Conservation (phyloP, 2,888 invertebrate species). For the Cephus pulcher region DNA sequence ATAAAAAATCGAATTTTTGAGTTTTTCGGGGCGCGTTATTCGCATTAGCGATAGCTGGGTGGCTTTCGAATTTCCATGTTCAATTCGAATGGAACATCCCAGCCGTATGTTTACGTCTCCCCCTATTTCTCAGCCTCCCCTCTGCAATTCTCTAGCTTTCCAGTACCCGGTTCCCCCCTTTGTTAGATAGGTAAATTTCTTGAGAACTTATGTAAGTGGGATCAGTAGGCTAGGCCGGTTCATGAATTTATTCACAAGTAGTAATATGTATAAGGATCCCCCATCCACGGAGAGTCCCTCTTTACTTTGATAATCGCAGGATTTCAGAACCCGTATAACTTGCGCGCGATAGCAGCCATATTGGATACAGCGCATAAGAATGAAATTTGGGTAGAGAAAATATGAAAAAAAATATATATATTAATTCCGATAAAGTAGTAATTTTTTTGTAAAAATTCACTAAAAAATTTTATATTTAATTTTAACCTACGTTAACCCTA, state of each 20-base stretch:
- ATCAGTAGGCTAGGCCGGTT: conserved; percentile 21
- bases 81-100: not conserved
- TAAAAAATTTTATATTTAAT: too few species aligned
- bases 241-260: conserved; percentile 21
- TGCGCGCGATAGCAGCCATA: not conserved
- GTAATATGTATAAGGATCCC: conserved; percentile 11
- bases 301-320: not conserved
- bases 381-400: not conserved
- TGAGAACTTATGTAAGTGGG: conserved; percentile 14
- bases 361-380: not conserved
- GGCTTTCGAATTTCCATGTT: not conserved
- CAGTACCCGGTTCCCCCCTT: not conserved
- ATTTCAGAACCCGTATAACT: not conserved
- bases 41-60: not conserved
- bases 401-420: not conserved
- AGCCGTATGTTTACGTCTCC: not conserved
- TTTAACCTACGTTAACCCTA: too few species aligned
- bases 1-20: not conserved
- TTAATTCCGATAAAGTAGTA: too few species aligned
- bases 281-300: not conserved
- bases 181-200: conserved; percentile 21
- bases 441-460: too few species aligned
- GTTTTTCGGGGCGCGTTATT: not conserved
- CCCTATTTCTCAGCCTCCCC: not conserved
- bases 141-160: not conserved